Base-by-base conservation (phyloP, 1,140 invertebrate genomes). In the Agraylea sexmaculata region DNA sequence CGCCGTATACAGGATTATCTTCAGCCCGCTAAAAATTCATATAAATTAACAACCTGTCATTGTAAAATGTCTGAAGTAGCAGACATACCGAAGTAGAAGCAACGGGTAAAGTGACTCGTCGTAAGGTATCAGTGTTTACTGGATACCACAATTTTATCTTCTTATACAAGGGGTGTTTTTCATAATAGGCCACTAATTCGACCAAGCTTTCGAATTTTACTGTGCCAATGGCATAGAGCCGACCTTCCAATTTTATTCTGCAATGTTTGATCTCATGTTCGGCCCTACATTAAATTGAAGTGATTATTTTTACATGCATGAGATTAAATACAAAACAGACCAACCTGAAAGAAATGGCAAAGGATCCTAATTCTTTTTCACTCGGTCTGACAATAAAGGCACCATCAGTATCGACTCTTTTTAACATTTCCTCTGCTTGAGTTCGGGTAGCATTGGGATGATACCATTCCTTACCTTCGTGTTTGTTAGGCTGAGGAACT, bases 261-360 rank as follows among this genome's bases (percentile, higher is more conserved):
- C 93, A 97, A 57, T 96, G 92, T 56, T 95, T 96, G 38, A 96
- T 93, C 62, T 89, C 85, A 15, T 81, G 83, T 53, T 93, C 87
- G 16, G 86, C 87, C 54, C 88, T 90, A 54, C 42, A 66, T 61
- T 33, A 47, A 50, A 51, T 20, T 20, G 23, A n/a, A 40, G n/a
- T 22, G 12, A 40, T 40, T 17, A 18, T 19, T 15, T 6, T 7
- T 7, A 27, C 15, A 3, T 20, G 21, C 8, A 17, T 40, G 19
- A 40, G 18, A 17, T 1, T 18, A 35, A 32, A 15, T 2, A 20
- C 12, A 42, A 42, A 25, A 43, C 28, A 40, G 45, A 53, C 41
- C 56, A 68, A 88, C 79, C 87, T 82, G 61, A 96, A 97, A 41
- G 89, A 94, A 51, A 98, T 91, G n/a, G 88, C 87, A 65, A 86